Evolutionary conservation across 2,888 invertebrate species (phyloP).

Genomic region (Cistogaster globosa): DNA sequence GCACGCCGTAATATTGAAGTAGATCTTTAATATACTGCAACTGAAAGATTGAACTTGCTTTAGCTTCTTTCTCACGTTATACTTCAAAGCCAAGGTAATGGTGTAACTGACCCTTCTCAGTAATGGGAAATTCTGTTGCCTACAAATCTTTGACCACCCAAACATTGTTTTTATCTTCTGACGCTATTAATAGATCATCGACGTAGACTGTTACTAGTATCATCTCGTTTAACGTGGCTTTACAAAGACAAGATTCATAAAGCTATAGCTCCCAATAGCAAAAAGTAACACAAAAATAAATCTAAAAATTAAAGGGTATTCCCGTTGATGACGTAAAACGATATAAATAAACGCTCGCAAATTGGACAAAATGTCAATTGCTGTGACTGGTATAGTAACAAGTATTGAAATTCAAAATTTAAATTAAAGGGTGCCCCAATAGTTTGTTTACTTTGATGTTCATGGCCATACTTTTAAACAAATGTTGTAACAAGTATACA

Average conservation of each 20-base stretch:
- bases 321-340: no score
- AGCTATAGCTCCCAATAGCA: no score
- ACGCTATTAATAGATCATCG: not conserved
- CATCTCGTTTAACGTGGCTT: not conserved
- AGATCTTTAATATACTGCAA: constrained; percentile 23
- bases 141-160: not conserved
- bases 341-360: no score
- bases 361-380: no score
- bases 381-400: no score
- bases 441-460: no score
- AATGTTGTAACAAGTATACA: no score
- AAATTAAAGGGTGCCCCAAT: no score
- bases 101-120: constrained; percentile 20
- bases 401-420: no score
- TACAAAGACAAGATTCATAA: not conserved
- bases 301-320: no score
- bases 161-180: not conserved
- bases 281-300: no score
- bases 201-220: constrained; percentile 11
- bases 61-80: not conserved
- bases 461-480: no score
- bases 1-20: constrained; percentile 27
- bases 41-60: not conserved
- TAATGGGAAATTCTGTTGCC: constrained; percentile 10
- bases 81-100: constrained; percentile 12